These are phyloP conservation scores for Ypsolopha scabrella DNA, from an alignment of 2,888 invertebrate genomes.

Conservation along the genomic window DNA sequence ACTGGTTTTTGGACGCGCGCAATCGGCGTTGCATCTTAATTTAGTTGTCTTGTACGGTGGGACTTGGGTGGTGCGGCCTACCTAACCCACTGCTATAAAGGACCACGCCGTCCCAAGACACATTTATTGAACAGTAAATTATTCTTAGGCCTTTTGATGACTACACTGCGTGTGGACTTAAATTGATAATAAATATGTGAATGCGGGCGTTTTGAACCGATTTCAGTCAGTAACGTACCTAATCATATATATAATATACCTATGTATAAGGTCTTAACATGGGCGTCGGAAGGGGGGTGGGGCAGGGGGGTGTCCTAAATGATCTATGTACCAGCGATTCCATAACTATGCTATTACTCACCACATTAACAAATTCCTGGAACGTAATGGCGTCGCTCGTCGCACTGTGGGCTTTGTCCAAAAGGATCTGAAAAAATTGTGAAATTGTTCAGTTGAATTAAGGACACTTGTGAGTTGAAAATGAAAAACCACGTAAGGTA, in stretches of 20 bases:
- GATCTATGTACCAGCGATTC: not conserved
- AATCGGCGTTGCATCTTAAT: constrained; percentile 67
- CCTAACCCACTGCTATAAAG: constrained; percentile 42
- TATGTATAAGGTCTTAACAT: too few species aligned
- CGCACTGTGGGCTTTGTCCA: constrained; percentile 79
- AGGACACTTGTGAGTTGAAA: too few species aligned
- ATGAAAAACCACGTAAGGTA: too few species aligned
- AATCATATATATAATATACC: constrained; percentile 1
- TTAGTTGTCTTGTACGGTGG: constrained; percentile 65
- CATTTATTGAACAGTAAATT: constrained; percentile 19
- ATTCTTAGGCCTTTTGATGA: too few species aligned
- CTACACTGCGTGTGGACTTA: too few species aligned
- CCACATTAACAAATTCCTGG: constrained; percentile 95
- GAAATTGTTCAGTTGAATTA: too few species aligned
- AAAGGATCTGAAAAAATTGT: constrained; percentile 59
- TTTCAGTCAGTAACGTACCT: constrained; percentile 7
- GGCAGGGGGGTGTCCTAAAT: too few species aligned
- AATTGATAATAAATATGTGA: too few species aligned
- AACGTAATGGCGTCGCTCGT: constrained; percentile 86
- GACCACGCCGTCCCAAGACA: constrained; percentile 19
- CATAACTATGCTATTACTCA: constrained; percentile 64
- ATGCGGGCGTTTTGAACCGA: too few species aligned
- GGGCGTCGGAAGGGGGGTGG: too few species aligned
- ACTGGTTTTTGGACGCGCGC: constrained; percentile 25
- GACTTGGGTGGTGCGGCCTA: constrained; percentile 36